Percentiles rank a stretch among this genome's conserved stretches.
These are phyloP conservation scores for Sphecodes monilicornis DNA, from an alignment of 2,888 invertebrate species.

Conservation along the genomic window DNA sequence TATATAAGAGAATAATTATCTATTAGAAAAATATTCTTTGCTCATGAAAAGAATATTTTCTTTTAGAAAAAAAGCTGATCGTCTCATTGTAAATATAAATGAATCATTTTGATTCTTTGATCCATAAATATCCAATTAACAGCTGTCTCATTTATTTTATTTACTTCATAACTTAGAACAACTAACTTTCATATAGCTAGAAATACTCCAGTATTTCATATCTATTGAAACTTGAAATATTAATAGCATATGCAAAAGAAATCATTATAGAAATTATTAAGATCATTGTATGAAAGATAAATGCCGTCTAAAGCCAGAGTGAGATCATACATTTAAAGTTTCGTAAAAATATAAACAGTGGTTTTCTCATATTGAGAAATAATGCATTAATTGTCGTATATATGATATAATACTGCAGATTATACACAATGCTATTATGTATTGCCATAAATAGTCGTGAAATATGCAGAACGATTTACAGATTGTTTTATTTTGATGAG, in stretches of 20 bases:
- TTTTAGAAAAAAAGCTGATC: conserved; percentile 9
- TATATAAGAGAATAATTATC: conserved; percentile 11
- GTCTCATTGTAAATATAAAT: conserved; percentile 25
- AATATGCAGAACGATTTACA: conserved; percentile 49
- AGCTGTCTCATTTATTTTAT: conserved; percentile 65
- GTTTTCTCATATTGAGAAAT: conserved; percentile 83
- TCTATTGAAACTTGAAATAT: conserved; percentile 59
- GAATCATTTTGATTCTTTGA: conserved; percentile 27
- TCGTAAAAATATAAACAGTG: conserved; percentile 60
- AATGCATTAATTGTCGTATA: conserved; percentile 50
- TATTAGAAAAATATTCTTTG: conserved; percentile 21
- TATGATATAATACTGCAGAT: conserved; percentile 51
- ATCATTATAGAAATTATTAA: conserved; percentile 54
- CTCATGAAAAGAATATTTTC: conserved; percentile 19
- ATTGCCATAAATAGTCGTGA: conserved; percentile 44
- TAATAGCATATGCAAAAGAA: conserved; percentile 43
- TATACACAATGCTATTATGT: conserved; percentile 43
- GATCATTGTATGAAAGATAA: conserved; percentile 59
- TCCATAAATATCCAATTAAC: conserved; percentile 51
- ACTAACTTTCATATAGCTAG: conserved; percentile 63
- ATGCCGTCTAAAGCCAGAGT: conserved; percentile 71
- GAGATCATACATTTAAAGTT: conserved; percentile 69
- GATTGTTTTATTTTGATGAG: conserved; percentile 45
- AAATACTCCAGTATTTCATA: conserved; percentile 70
- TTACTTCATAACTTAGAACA: conserved; percentile 64